Base-by-base conservation (phyloP, 2,888 invertebrate genomes). In the Calliphora vomitoria region DNA sequence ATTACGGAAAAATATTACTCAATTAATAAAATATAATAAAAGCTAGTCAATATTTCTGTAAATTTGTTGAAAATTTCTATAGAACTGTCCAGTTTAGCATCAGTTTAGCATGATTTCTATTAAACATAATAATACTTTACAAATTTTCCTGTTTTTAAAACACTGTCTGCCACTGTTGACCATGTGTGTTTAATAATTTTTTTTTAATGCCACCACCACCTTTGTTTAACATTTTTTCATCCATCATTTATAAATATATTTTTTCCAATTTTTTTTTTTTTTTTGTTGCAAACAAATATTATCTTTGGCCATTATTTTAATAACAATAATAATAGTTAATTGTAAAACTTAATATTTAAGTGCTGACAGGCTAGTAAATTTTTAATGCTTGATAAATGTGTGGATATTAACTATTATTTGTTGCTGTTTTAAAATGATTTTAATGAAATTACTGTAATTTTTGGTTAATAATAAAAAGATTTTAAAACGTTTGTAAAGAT, bases 331-430 rank as follows among this genome's bases (percentile, higher is more conserved):
- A 31, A 50, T 10, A 71, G 50, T 50, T 35, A 50, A 71, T 71
- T 71, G 35, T 53, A 71, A 53, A 35, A 71, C 35, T 71, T 71
- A 71, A 71, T 53, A 71, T 71, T 50, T 53, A 71, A 71, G 69
- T 71, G 69, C 53, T 71, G 69, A 71, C 69, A 71, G n/a, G 15
- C 31, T 31, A 53, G 41, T 69, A 50, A 71, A 35, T 53, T 71
- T 66, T 64, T 60, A 35, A 35, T 60, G 31, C 31, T 35, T 60
- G 31, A 15, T 31, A 64, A 64, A 38, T 64, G 25, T 58, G 10
- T 58, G 20, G 11, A 20, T 18, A 55, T 55, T 18, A 55, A 55
- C 47, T 47, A 47, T 47, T 50, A 50, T 15, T n/a, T 50, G n/a
- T 50, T 10, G 13, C 8, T 8, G 6, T 44, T 50, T 4, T n/a